Conservation (phyloP, 2,888 invertebrate genomes). For the Sinelater perroti region DNA sequence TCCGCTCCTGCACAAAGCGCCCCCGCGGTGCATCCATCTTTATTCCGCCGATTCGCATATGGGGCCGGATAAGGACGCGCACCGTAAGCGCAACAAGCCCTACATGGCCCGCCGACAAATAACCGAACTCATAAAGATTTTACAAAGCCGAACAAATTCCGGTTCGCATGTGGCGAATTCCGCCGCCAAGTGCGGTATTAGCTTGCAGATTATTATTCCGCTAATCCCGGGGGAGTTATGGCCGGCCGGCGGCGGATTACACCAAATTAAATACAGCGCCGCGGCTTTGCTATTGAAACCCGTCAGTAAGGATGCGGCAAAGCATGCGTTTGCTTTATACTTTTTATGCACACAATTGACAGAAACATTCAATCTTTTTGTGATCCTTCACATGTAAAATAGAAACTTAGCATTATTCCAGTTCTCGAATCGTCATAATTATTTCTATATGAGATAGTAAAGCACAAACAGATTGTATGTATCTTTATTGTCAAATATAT, state of each 20-base stretch:
- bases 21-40: slow-evolving; percentile 7
- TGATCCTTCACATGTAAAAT: no score
- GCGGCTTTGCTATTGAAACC: slow-evolving; percentile 1
- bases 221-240: slow-evolving; percentile 29
- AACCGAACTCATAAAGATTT: slow-evolving; percentile 28
- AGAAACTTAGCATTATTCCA: no score
- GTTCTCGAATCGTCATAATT: no score
- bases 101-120: slow-evolving; percentile 20
- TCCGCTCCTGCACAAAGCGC: slow-evolving; percentile 14
- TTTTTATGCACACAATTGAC: no score
- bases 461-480: no score
- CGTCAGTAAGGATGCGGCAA: no score
- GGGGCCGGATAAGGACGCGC: slow-evolving; percentile 18
- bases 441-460: no score
- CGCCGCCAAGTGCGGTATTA: slow-evolving; percentile 27
- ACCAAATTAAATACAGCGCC: slow-evolving; percentile 25
- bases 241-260: slow-evolving; percentile 28
- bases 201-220: slow-evolving; percentile 29
- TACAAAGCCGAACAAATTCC: slow-evolving; percentile 30
- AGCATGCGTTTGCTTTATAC: no score
- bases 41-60: slow-evolving; percentile 13
- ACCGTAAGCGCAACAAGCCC: slow-evolving; percentile 22
- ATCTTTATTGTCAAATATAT: no score
- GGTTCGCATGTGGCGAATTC: slow-evolving; percentile 32
- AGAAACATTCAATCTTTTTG: no score